These are phyloP conservation scores for Nestor notabilis DNA, from an alignment of 2,113 vertebrate species.

Conservation along the genomic window DNA sequence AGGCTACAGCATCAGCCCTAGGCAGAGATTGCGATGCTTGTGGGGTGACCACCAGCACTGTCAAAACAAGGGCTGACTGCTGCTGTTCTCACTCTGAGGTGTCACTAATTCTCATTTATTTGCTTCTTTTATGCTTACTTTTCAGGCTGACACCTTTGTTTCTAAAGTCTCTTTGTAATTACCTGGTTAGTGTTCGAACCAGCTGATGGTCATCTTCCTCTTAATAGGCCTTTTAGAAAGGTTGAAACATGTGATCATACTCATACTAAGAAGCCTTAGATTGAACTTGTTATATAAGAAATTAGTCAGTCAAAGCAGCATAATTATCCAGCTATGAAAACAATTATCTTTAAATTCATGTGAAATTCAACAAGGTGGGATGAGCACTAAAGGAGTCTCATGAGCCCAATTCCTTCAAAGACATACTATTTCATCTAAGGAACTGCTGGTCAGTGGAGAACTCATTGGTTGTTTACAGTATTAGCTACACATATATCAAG, in stretches of 20 bases:
- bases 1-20: not conserved
- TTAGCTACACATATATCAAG: not conserved
- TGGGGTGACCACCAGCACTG: not conserved
- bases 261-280: not conserved
- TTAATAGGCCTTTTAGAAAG: not conserved
- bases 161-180: not conserved
- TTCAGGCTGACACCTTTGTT: not conserved
- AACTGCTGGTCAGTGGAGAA: not conserved
- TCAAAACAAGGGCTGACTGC: accelerated
- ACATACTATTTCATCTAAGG: not conserved
- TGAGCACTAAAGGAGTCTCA: not conserved
- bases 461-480: not conserved
- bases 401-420: not conserved
- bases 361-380: not conserved
- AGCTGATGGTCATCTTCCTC: not conserved
- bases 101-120: not conserved
- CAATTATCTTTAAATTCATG: not conserved
- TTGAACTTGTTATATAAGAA: not conserved
- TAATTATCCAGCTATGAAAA: not conserved
- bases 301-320: not conserved
- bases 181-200: not conserved
- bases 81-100: not conserved
- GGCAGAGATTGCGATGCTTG: not conserved
- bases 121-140: not conserved
- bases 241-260: not conserved